Percentiles rank a stretch among this genome's conserved stretches.
Evolutionary conservation across 1,140 invertebrate genomes (phyloP).

Genomic region (Centruroides vittatus): DNA sequence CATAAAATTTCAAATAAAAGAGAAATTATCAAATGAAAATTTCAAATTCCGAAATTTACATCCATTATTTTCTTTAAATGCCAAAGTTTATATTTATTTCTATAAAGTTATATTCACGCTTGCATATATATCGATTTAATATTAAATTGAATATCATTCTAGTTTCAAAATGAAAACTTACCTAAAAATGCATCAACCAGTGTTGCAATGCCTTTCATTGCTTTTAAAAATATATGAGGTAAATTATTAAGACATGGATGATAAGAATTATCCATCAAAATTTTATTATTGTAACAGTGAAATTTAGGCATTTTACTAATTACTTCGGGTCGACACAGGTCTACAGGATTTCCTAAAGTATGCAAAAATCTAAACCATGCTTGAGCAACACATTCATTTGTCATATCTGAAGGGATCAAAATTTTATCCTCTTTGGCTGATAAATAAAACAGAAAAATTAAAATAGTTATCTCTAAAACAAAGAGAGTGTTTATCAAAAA

Average conservation of each 20-base stretch:
- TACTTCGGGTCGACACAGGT: slow-evolving; percentile 69
- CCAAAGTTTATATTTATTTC: no score
- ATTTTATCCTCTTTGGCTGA: slow-evolving; percentile 68
- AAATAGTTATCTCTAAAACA: background rate
- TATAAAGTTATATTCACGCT: no score
- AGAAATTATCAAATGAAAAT: no score
- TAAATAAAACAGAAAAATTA: slow-evolving; percentile 17
- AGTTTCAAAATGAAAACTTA: slow-evolving; percentile 29
- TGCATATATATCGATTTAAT: no score
- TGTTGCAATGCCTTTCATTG: slow-evolving; percentile 80
- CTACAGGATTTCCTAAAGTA: slow-evolving; percentile 84
- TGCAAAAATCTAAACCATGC: slow-evolving; percentile 89
- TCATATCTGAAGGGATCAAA: slow-evolving; percentile 65
- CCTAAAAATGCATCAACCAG: slow-evolving; percentile 92
- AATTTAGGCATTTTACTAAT: slow-evolving; percentile 76
- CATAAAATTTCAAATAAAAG: no score
- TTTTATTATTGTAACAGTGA: slow-evolving; percentile 36
- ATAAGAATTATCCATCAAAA: slow-evolving; percentile 62
- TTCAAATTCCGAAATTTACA: no score
- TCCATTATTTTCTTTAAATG: no score
- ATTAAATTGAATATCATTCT: no score
- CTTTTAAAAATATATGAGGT: slow-evolving; percentile 80
- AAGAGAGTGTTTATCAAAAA: no score
- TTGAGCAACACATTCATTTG: slow-evolving; percentile 75
- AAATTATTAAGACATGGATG: slow-evolving; percentile 77